These are phyloP conservation scores for Mycalesis mineus DNA, from an alignment of 2,888 invertebrate genomes.

Conservation along the genomic window DNA sequence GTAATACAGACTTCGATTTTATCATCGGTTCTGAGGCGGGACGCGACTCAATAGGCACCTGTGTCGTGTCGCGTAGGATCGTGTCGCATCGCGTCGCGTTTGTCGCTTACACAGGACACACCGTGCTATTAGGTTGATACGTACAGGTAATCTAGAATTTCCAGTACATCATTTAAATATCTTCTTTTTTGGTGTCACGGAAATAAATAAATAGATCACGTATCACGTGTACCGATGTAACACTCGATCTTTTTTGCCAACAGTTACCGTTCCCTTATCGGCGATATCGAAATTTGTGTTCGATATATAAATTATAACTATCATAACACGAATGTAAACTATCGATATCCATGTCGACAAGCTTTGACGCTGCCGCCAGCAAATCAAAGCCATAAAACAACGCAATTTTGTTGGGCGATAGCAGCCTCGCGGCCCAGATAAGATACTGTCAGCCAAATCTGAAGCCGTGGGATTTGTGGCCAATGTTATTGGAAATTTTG, in stretches of 20 bases:
- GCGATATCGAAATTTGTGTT: slow-evolving; percentile 67
- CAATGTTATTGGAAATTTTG: slow-evolving; percentile 59
- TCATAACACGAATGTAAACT: slow-evolving; percentile 69
- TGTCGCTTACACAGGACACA: too few species aligned
- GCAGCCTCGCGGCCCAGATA: slow-evolving; percentile 53
- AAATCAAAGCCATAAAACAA: slow-evolving; percentile 78
- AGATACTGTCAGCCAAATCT: slow-evolving; percentile 73
- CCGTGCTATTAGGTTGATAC: too few species aligned
- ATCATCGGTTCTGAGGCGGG: too few species aligned
- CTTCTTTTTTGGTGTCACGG: too few species aligned
- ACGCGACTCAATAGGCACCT: too few species aligned
- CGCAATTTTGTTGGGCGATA: slow-evolving; percentile 71
- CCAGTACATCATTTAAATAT: too few species aligned
- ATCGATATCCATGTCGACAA: slow-evolving; percentile 52
- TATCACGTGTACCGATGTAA: background rate
- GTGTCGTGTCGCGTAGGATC: too few species aligned
- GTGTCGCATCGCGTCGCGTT: too few species aligned
- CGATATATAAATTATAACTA: slow-evolving; percentile 76
- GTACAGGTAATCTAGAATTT: too few species aligned
- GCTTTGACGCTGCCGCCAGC: slow-evolving; percentile 70
- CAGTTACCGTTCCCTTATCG: slow-evolving; percentile 53
- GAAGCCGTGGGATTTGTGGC: slow-evolving; percentile 68
- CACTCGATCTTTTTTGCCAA: slow-evolving; percentile 34
- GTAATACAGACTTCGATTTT: too few species aligned
- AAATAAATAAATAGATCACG: background rate